Conservation (phyloP, 1,140 invertebrate species). For the Drosophila azteca region DNA sequence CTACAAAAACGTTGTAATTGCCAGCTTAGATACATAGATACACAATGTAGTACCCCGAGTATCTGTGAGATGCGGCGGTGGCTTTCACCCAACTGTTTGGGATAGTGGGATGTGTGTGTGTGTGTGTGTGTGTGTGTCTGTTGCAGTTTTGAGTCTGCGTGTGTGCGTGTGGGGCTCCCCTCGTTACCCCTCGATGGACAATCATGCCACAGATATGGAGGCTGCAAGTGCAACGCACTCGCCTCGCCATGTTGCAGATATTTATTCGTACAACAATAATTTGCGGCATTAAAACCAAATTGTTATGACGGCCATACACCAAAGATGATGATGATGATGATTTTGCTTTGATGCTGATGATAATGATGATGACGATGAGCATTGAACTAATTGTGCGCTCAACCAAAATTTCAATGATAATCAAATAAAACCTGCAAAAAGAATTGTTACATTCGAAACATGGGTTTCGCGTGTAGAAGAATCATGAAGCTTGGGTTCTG, state of each 20-base stretch:
- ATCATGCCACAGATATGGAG: slow-evolving; percentile 56
- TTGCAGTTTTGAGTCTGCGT: background rate
- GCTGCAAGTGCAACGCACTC: slow-evolving; percentile 52
- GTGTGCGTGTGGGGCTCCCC: slow-evolving; percentile 7
- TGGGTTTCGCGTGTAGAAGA: too few relatives aligned
- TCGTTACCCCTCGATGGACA: slow-evolving; percentile 55
- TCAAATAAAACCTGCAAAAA: slow-evolving; percentile 20
- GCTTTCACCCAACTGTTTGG: slow-evolving; percentile 56
- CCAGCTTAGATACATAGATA: slow-evolving; percentile 10
- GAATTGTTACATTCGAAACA: slow-evolving; percentile 13
- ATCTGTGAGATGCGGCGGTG: slow-evolving; percentile 37
- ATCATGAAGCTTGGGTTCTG: too few relatives aligned
- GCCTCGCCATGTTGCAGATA: slow-evolving; percentile 39
- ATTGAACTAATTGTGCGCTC: slow-evolving; percentile 80
- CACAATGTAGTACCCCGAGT: slow-evolving; percentile 1
- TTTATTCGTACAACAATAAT: slow-evolving; percentile 49
- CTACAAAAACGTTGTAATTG: slow-evolving; percentile 53
- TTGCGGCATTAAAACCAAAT: slow-evolving; percentile 57
- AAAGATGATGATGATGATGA: slow-evolving; percentile 11
- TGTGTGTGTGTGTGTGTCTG: background rate
- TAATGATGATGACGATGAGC: slow-evolving; percentile 46
- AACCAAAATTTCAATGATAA: slow-evolving; percentile 59
- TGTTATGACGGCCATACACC: slow-evolving; percentile 58
- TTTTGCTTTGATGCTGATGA: slow-evolving; percentile 11
- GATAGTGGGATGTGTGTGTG: slow-evolving; percentile 3